These are phyloP conservation scores for Hepsetus odoe DNA, from an alignment of 2,113 vertebrate genomes.

Conservation along the genomic window DNA sequence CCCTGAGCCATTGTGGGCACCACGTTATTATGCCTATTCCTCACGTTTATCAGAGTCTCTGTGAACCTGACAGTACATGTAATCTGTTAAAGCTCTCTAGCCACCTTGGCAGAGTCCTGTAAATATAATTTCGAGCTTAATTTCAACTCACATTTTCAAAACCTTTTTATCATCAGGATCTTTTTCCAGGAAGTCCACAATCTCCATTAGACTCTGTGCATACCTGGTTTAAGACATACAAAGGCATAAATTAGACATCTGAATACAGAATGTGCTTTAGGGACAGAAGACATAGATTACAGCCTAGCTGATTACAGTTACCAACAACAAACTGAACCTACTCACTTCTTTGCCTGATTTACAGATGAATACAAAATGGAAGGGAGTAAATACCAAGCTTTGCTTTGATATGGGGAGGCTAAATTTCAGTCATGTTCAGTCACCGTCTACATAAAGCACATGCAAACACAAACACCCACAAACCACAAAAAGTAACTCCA, in stretches of 20 bases:
- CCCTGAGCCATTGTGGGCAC: conserved; percentile 98
- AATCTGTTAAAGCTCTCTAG: background rate
- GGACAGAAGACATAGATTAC: background rate
- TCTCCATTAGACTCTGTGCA: conserved; percentile 88
- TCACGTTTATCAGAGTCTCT: conserved; percentile 85
- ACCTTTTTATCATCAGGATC: conserved; percentile 85
- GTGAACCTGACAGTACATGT: conserved; percentile 80
- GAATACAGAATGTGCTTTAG: background rate
- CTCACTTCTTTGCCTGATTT: background rate
- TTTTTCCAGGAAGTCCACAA: conserved; percentile 90
- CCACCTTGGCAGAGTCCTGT: background rate
- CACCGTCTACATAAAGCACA: background rate
- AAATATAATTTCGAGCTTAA: background rate
- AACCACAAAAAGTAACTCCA: background rate
- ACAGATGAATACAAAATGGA: background rate
- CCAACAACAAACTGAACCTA: background rate
- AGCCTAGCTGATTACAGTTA: background rate
- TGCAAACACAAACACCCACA: background rate
- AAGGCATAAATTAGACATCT: background rate
- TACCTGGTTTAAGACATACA: conserved; percentile 70
- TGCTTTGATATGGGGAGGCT: background rate
- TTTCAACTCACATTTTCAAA: conserved; percentile 82
- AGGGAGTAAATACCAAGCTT: background rate
- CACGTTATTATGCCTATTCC: conserved; percentile 93
- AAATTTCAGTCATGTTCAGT: conserved; percentile 11